Conservation (phyloP, 2,888 invertebrate genomes). For the Chrysotoxum bicinctum region DNA sequence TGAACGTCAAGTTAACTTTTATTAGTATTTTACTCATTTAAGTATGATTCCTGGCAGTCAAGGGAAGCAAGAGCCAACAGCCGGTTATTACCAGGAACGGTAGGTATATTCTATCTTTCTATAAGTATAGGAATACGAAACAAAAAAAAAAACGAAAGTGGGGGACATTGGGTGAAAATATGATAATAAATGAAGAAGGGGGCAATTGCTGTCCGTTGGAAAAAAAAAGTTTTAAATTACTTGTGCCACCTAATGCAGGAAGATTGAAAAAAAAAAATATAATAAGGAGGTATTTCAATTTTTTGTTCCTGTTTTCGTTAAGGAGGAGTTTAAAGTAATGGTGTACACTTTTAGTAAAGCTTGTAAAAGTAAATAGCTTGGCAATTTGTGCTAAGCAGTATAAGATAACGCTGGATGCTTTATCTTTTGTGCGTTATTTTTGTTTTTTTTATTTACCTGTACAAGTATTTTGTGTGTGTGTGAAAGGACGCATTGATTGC, state of each 20-base stretch:
- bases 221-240: constrained; percentile 65
- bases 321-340: constrained; percentile 22
- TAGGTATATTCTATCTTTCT: not conserved
- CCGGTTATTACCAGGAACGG: constrained; percentile 39
- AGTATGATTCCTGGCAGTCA: constrained; percentile 61
- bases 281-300: not conserved
- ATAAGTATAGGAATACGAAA: not conserved
- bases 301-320: not conserved
- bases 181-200: constrained; percentile 13
- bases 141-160: not conserved
- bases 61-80: constrained; percentile 3
- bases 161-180: constrained; percentile 20
- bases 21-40: constrained; percentile 72
- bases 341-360: not conserved
- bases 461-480: not conserved
- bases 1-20: constrained; percentile 64
- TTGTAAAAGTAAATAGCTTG: constrained; percentile 27
- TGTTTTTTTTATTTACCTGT: not conserved
- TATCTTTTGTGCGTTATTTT: not conserved
- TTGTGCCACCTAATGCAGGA: constrained; percentile 61
- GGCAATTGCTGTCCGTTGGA: constrained; percentile 36
- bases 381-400: constrained; percentile 18
- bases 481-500: not conserved
- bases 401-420: constrained; percentile 15
- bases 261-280: constrained; percentile 15